Conservation (phyloP, 2,888 invertebrate species). For the Heliothis peltigera region DNA sequence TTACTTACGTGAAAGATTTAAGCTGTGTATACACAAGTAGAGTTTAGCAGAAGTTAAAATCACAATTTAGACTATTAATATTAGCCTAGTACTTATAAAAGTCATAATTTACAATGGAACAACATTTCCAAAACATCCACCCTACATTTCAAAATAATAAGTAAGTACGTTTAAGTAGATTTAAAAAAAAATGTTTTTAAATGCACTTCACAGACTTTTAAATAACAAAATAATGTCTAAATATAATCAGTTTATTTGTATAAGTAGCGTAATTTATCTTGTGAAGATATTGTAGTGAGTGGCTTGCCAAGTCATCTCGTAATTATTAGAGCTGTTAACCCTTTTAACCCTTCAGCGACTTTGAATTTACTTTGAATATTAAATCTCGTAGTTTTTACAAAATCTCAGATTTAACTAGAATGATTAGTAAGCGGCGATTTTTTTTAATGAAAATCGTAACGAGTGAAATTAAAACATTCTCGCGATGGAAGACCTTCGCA, state of each 20-base stretch:
- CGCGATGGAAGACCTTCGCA: not conserved
- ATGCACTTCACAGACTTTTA: not conserved
- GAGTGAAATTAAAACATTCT: not conserved
- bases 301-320: constrained; percentile 4
- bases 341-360: constrained; percentile 1
- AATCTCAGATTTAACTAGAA: not conserved
- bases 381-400: not conserved
- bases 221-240: not conserved
- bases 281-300: not conserved
- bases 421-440: not conserved
- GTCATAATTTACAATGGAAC: too few relatives aligned
- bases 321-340: constrained; percentile 3
- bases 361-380: constrained; percentile 1
- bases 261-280: not conserved
- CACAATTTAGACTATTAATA: not conserved
- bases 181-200: too few relatives aligned
- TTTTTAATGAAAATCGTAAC: not conserved
- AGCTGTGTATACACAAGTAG: not conserved
- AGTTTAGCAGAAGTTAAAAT: not conserved
- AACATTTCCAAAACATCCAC: too few relatives aligned
- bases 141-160: too few relatives aligned
- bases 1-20: not conserved
- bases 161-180: too few relatives aligned
- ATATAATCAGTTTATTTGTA: not conserved
- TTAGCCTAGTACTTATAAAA: too few relatives aligned